Evolutionary conservation across 2,113 vertebrate species (phyloP).

Genomic region (Erpornis zantholeuca): DNA sequence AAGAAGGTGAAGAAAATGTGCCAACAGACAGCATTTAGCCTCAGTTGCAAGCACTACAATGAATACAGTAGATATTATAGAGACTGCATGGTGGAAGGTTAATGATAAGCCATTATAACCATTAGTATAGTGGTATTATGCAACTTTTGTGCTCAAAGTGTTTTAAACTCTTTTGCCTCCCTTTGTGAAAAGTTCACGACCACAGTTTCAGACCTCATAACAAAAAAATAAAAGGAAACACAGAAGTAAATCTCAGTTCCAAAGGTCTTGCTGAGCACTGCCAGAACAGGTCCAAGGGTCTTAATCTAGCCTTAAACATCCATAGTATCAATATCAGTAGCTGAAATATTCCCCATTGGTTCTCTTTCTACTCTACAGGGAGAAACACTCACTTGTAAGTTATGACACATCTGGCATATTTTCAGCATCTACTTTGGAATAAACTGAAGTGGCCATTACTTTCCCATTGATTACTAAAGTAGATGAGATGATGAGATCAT

Average conservation of each 20-base stretch:
- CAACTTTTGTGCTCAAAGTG: not conserved
- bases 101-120: not conserved
- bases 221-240: not conserved
- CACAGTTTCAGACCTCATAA: not conserved
- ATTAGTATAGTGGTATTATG: not conserved
- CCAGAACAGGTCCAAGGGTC: not conserved
- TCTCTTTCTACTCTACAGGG: not conserved
- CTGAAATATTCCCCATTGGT: not conserved
- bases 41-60: not conserved
- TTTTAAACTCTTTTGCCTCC: not conserved
- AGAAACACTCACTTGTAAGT: not conserved
- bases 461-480: not conserved
- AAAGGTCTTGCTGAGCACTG: not conserved
- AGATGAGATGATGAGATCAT: not conserved
- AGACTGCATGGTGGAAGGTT: not conserved
- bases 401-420: not conserved
- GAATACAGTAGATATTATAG: not conserved
- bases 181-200: not conserved
- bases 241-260: not conserved
- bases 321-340: not conserved
- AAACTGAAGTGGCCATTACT: not conserved
- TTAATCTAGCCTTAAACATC: not conserved
- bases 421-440: not conserved
- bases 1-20: not conserved
- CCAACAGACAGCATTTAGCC: not conserved